A percentile compares a stretch with the other conserved stretches of the same genome.
These are phyloP conservation scores for Porites cylindrica DNA, from an alignment of 92 coral and sea anemone species.

Conservation along the genomic window DNA sequence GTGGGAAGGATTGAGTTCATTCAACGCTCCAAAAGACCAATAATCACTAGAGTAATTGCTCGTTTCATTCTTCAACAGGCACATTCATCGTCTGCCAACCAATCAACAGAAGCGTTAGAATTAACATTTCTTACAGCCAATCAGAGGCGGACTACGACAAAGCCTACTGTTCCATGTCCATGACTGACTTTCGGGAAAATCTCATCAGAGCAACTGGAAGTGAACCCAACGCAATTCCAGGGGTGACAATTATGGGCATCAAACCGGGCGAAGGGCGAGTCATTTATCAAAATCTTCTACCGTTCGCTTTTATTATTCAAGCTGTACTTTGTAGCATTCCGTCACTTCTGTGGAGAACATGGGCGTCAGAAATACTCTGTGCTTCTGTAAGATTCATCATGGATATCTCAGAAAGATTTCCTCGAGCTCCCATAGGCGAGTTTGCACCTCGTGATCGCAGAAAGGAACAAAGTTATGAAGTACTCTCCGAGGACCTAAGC, in stretches of 20 bases:
- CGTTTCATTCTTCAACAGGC: constrained; percentile 38
- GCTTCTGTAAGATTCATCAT: constrained; percentile 67
- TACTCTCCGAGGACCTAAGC: constrained; percentile 51
- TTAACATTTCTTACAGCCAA: constrained; percentile 76
- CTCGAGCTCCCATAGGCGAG: not conserved
- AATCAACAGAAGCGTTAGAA: constrained; percentile 76
- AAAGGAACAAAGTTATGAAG: constrained; percentile 26
- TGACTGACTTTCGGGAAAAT: constrained; percentile 70
- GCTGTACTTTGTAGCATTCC: constrained; percentile 75
- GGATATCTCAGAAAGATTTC: constrained; percentile 42
- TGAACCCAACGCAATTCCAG: constrained; percentile 55
- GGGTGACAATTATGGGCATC: constrained; percentile 66
- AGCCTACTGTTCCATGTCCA: constrained; percentile 79
- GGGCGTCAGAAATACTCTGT: constrained; percentile 64
- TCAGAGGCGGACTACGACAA: constrained; percentile 82
- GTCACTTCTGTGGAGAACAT: constrained; percentile 66
- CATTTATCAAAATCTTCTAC: constrained; percentile 75
- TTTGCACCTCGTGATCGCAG: constrained; percentile 4
- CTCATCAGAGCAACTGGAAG: constrained; percentile 64
- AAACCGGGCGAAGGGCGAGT: constrained; percentile 62
- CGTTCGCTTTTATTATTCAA: constrained; percentile 74
- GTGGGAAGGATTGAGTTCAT: too few relatives aligned
- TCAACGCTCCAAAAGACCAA: not conserved
- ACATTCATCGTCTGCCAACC: constrained; percentile 80
- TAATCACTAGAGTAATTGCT: not conserved